Conservation (phyloP, 2,113 vertebrate species). For the Microcebus ravelobensis region DNA sequence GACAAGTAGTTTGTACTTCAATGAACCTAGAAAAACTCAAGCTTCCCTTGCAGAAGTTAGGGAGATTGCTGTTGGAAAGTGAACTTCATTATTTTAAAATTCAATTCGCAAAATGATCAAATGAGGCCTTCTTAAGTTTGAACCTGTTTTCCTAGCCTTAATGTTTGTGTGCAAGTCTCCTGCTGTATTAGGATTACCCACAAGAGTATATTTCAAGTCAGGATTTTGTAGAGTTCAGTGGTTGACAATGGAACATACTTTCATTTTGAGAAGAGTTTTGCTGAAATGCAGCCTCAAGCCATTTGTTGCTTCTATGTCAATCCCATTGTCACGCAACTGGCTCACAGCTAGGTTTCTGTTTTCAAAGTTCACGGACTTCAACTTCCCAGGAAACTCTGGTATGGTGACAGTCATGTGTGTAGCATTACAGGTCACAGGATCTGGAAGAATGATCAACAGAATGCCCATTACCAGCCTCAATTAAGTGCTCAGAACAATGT, state of each 20-base stretch:
- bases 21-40: neutral
- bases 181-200: neutral
- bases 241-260: slow-evolving; percentile 66
- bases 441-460: slow-evolving; percentile 65
- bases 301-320: slow-evolving; percentile 66
- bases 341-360: slow-evolving; percentile 56
- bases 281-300: slow-evolving; percentile 78
- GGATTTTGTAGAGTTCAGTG: neutral
- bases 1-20: neutral
- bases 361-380: slow-evolving; percentile 70
- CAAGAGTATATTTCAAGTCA: neutral
- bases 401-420: slow-evolving; percentile 83
- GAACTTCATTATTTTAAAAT: neutral
- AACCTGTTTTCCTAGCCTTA: neutral
- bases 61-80: neutral
- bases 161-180: neutral
- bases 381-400: slow-evolving; percentile 82
- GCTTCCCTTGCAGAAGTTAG: neutral
- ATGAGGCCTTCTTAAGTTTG: neutral
- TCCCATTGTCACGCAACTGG: slow-evolving; percentile 68
- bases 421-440: slow-evolving; percentile 80
- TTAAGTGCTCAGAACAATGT: neutral
- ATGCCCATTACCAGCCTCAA: neutral
- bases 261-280: slow-evolving; percentile 72
- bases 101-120: neutral